phyloP scores from a whole-genome alignment of 2,797 vertebrate genomes.

The Gobionotothen gibberifrons region DNA sequence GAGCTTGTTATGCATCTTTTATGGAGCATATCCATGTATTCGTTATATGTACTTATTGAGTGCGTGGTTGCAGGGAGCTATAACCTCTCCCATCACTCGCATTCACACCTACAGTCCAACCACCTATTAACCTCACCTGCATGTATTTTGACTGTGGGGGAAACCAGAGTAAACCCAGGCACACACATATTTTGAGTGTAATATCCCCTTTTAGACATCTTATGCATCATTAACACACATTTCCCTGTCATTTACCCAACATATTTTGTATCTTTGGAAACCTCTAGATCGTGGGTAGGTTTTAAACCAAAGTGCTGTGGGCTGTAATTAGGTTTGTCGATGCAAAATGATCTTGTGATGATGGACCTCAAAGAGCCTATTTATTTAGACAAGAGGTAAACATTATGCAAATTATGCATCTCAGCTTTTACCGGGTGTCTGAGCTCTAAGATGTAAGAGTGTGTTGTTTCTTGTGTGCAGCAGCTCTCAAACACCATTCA shows the following conservation, averaged over 20 bases:
- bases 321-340: conserved; percentile 35
- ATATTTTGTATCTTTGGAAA: conserved; percentile 58
- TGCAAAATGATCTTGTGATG: conserved; percentile 31
- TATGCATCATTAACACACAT: conserved; percentile 49
- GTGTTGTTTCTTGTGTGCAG: conserved; percentile 3
- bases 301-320: conserved; percentile 35
- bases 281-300: conserved; percentile 42
- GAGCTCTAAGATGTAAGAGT: not conserved
- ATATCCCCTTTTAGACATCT: conserved; percentile 52
- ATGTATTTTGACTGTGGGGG: conserved; percentile 47
- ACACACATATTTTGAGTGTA: conserved; percentile 45
- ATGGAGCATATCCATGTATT: no score
- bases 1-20: no score
- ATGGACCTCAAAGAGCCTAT: conserved; percentile 16
- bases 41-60: no score
- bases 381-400: conserved; percentile 17
- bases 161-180: conserved; percentile 29
- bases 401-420: conserved; percentile 17
- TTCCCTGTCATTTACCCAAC: conserved; percentile 58
- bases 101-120: conserved; percentile 26
- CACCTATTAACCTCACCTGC: conserved; percentile 31
- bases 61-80: not conserved
- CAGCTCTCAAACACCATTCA: conserved; percentile 8
- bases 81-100: conserved; percentile 23
- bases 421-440: not conserved